Conservation (phyloP, 2,888 invertebrate species). For the Spodoptera littoralis region DNA sequence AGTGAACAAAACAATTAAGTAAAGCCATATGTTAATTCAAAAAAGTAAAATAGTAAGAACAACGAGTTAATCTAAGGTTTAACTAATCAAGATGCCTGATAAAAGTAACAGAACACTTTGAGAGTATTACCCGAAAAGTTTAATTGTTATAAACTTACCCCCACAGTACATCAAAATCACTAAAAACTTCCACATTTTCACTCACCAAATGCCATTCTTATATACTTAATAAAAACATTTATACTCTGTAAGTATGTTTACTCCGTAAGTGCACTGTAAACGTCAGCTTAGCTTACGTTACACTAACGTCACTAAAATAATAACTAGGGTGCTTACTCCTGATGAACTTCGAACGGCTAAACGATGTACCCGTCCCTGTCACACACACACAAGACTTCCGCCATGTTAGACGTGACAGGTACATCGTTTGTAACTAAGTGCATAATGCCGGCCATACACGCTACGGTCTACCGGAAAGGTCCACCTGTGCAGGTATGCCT, state of each 20-base stretch:
- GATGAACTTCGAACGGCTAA: conserved; percentile 8
- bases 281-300: neutral
- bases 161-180: conserved; percentile 4
- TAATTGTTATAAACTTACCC: conserved; percentile 8
- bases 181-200: conserved; percentile 6
- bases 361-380: conserved; percentile 6
- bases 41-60: conserved; percentile 6
- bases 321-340: conserved; percentile 8
- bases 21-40: conserved; percentile 8
- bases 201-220: conserved; percentile 2
- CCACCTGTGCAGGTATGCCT: too few species aligned
- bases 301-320: conserved; percentile 3
- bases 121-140: conserved; percentile 7
- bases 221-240: conserved; percentile 4
- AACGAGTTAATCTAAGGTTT: conserved; percentile 6
- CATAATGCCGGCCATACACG: neutral
- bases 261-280: conserved; percentile 2
- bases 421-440: conserved; percentile 1
- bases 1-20: conserved; percentile 12
- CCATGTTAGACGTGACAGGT: conserved; percentile 1
- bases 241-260: conserved; percentile 8
- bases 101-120: conserved; percentile 2
- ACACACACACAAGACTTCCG: neutral
- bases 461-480: too few species aligned
- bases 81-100: conserved; percentile 4